Evolutionary conservation across 2,113 vertebrate genomes (phyloP).

Genomic region (Rhabdomys dilectus): DNA sequence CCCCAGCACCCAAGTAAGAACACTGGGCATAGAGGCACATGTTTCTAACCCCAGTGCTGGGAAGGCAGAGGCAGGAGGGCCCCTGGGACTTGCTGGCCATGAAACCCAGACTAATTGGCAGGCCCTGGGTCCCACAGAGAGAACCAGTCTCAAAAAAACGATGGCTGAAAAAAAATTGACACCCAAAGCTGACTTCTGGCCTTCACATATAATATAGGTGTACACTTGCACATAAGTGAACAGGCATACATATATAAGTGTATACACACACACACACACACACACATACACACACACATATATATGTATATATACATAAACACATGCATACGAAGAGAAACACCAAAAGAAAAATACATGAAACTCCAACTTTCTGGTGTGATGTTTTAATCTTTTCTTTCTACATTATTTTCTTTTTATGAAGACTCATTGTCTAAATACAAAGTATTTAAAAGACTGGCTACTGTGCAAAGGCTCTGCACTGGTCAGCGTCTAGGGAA

Average conservation of each 20-base stretch:
- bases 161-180: not conserved
- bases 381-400: not conserved
- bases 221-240: not conserved
- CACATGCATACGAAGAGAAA: not conserved
- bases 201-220: no score
- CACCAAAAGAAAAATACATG: not conserved
- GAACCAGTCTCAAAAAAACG: not conserved
- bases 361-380: not conserved
- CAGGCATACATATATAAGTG: no score
- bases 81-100: no score
- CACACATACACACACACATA: not conserved
- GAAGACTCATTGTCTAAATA: constrained; percentile 4
- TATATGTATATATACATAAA: no score
- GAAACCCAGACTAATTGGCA: not conserved
- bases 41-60: not conserved
- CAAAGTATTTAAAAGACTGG: not conserved
- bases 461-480: not conserved
- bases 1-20: no score
- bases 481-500: not conserved
- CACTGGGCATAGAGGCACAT: no score
- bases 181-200: not conserved
- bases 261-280: not conserved
- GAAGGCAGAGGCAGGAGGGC: not conserved
- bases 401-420: constrained; percentile 21
- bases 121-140: not conserved